These are phyloP conservation scores for Drosophila atripex DNA, from an alignment of 2,888 invertebrate genomes.

Conservation along the genomic window DNA sequence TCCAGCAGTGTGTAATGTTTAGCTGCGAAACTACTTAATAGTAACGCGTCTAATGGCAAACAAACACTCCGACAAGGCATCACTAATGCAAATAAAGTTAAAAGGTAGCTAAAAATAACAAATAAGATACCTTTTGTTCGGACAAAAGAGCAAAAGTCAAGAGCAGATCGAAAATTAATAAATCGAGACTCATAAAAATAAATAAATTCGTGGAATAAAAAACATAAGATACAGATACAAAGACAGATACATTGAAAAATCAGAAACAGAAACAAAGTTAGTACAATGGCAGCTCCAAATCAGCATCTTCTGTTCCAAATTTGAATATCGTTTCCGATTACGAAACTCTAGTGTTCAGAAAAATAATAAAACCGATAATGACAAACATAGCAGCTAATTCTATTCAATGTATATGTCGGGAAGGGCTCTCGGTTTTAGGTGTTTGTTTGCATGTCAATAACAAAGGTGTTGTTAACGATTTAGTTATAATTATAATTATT, in stretches of 20 bases:
- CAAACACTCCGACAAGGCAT: constrained; percentile 26
- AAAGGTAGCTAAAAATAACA: constrained; percentile 49
- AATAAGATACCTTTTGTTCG: constrained; percentile 37
- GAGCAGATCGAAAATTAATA: constrained; percentile 39
- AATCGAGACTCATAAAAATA: constrained; percentile 51
- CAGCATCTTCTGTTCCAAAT: constrained; percentile 47
- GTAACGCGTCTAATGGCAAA: constrained; percentile 1
- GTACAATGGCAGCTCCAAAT: constrained; percentile 59
- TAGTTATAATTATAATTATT: constrained; percentile 64
- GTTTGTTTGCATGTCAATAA: constrained; percentile 67
- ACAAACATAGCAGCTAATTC: constrained; percentile 42
- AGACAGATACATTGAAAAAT: constrained; percentile 9
- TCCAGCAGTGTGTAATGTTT: constrained; percentile 27
- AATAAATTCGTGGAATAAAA: constrained; percentile 16
- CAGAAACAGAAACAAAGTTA: constrained; percentile 8
- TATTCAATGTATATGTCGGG: constrained; percentile 52
- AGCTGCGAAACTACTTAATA: constrained; percentile 29
- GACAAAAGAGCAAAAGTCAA: constrained; percentile 43
- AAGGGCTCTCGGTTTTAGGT: constrained; percentile 4
- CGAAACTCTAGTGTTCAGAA: constrained; percentile 73
- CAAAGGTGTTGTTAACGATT: constrained; percentile 41
- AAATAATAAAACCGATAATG: constrained; percentile 35
- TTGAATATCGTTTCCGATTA: constrained; percentile 53
- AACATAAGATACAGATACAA: constrained; percentile 19
- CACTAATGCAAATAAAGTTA: constrained; percentile 43